A percentile compares a stretch with the other conserved stretches of the same genome.
Evolutionary conservation across 2,888 invertebrate species (phyloP).

Genomic region (Mythimna impura): DNA sequence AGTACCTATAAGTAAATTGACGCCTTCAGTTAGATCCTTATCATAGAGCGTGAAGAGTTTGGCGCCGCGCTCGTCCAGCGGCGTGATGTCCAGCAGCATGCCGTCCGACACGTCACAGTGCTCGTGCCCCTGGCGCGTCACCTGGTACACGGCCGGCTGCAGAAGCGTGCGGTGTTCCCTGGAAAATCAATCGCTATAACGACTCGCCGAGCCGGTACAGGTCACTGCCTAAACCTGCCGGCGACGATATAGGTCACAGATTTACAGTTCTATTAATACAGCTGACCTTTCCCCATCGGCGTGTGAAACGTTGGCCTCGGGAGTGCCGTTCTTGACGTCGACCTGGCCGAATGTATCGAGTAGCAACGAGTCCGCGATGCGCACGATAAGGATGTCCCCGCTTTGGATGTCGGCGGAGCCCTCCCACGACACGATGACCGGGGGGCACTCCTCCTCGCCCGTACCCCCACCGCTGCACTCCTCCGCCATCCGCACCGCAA

Average conservation of each 20-base stretch:
- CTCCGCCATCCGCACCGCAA: slow-evolving; percentile 84
- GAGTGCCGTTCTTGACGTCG: slow-evolving; percentile 75
- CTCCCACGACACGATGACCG: slow-evolving; percentile 92
- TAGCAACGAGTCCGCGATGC: slow-evolving; percentile 92
- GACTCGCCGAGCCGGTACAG: slow-evolving; percentile 40
- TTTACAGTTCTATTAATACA: slow-evolving; percentile 49
- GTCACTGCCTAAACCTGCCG: slow-evolving; percentile 47
- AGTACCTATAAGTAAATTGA: slow-evolving; percentile 93
- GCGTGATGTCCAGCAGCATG: slow-evolving; percentile 92
- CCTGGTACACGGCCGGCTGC: slow-evolving; percentile 92
- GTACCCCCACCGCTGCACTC: slow-evolving; percentile 76
- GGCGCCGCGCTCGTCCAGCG: slow-evolving; percentile 91
- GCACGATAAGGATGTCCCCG: slow-evolving; percentile 93
- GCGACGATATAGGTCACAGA: slow-evolving; percentile 51
- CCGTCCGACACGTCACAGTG: slow-evolving; percentile 93
- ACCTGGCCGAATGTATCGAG: slow-evolving; percentile 77
- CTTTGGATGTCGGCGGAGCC: slow-evolving; percentile 93
- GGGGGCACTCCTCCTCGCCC: slow-evolving; percentile 88
- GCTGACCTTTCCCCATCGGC: slow-evolving; percentile 79
- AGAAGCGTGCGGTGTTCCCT: slow-evolving; percentile 90
- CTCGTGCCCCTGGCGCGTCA: slow-evolving; percentile 93
- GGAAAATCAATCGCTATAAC: slow-evolving; percentile 60
- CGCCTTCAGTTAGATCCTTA: slow-evolving; percentile 93
- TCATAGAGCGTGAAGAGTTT: slow-evolving; percentile 93
- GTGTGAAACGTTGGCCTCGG: slow-evolving; percentile 74